phyloP scores from a whole-genome alignment of 2,797 vertebrate species.

The Cephalopachus bancanus region DNA sequence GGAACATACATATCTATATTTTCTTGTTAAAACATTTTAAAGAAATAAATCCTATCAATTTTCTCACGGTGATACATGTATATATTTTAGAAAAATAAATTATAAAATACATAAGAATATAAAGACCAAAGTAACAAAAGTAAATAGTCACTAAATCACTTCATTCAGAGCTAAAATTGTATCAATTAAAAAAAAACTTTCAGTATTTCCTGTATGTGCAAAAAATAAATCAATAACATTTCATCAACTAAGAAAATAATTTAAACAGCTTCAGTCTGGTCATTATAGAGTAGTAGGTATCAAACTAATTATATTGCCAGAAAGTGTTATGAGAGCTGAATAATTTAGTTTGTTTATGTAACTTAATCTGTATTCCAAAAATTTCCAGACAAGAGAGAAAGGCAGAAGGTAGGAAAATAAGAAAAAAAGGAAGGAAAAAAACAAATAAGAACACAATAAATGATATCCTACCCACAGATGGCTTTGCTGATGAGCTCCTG shows the following conservation, averaged over 20 bases:
- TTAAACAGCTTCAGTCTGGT: background rate
- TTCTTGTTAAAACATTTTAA: background rate
- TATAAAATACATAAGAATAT: background rate
- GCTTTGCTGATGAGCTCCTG: background rate
- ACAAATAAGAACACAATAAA: background rate
- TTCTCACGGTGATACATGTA: background rate
- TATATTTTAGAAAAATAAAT: background rate
- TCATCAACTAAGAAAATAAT: constrained; percentile 6
- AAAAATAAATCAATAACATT: background rate
- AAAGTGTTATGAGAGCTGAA: background rate
- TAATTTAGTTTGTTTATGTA: background rate
- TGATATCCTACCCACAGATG: background rate
- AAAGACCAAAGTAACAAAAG: background rate
- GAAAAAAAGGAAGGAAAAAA: background rate
- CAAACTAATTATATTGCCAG: background rate
- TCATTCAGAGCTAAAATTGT: background rate
- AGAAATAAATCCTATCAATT: background rate
- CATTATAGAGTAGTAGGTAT: background rate
- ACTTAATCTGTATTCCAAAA: background rate
- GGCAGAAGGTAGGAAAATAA: accelerated
- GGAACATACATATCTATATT: background rate
- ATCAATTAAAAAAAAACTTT: background rate
- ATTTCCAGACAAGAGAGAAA: background rate
- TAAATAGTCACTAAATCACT: background rate
- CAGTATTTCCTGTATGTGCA: background rate